Evolutionary conservation across 1,140 invertebrate genomes (phyloP).

Genomic region (Colletes latitarsis): DNA sequence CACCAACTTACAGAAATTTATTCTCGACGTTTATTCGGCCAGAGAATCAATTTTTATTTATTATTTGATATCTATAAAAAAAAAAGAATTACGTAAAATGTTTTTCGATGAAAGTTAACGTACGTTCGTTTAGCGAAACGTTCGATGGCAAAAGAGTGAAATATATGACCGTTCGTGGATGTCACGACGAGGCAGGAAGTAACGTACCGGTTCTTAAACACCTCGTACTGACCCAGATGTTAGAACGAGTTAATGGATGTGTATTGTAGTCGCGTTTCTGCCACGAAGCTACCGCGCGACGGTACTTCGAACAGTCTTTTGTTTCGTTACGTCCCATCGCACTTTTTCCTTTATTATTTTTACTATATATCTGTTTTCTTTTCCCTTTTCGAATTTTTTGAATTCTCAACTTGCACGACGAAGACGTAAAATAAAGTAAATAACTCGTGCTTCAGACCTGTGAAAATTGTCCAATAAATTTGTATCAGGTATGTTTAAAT

Average conservation of each 20-base stretch:
- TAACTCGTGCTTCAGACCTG: too few species aligned
- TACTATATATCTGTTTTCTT: too few species aligned
- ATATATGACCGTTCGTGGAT: slow-evolving; percentile 1
- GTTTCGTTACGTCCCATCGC: too few species aligned
- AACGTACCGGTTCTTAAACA: slow-evolving; percentile 46
- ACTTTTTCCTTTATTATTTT: not conserved
- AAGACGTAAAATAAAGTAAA: too few species aligned
- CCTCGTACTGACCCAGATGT: slow-evolving; percentile 47
- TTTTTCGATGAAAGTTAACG: not conserved
- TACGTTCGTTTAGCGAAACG: not conserved
- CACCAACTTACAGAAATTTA: too few species aligned
- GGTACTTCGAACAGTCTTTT: not conserved
- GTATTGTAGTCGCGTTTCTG: slow-evolving; percentile 24
- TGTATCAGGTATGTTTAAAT: too few species aligned
- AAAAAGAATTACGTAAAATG: not conserved
- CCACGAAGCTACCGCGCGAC: not conserved
- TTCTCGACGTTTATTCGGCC: too few species aligned
- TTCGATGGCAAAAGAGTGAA: not conserved
- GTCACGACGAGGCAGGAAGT: slow-evolving; percentile 28
- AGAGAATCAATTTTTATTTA: too few species aligned
- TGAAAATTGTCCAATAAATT: too few species aligned
- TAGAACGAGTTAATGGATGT: slow-evolving; percentile 37
- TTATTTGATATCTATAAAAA: too few species aligned
- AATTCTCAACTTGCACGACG: too few species aligned
- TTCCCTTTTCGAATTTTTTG: too few species aligned